These are phyloP conservation scores for Pocillopora grandis DNA, from an alignment of 92 coral and sea anemone species.

Conservation along the genomic window DNA sequence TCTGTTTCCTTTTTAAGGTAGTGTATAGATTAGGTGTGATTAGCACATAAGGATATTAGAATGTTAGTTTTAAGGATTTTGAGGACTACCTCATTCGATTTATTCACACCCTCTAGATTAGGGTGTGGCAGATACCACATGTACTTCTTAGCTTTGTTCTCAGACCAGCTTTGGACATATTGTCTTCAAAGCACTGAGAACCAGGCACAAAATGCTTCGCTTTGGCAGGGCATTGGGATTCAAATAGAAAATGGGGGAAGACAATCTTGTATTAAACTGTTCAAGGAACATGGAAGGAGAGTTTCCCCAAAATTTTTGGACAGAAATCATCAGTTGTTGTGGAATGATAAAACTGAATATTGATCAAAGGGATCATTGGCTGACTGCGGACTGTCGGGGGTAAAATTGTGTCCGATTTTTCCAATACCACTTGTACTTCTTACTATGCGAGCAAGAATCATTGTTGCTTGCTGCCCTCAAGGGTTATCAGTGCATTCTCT, in stretches of 20 bases:
- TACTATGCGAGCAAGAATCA: conserved; percentile 9
- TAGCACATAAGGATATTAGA: not conserved
- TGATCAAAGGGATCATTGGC: not conserved
- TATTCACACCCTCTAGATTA: conserved; percentile 15
- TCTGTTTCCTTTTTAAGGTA: not conserved
- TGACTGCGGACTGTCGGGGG: conserved; percentile 3
- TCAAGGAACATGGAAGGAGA: not conserved
- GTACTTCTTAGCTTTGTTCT: conserved; percentile 75
- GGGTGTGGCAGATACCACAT: conserved; percentile 66
- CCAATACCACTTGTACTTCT: conserved; percentile 75
- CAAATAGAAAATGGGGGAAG: not conserved
- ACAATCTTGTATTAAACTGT: not conserved
- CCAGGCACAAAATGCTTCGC: conserved; percentile 28
- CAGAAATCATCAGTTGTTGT: not conserved
- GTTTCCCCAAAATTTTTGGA: not conserved
- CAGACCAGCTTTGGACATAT: not conserved
- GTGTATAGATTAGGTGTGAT: not conserved
- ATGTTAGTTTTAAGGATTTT: not conserved
- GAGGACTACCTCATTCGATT: not conserved
- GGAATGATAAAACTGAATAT: conserved; percentile 7
- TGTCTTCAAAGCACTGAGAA: conserved; percentile 24
- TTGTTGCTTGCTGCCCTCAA: conserved; percentile 13
- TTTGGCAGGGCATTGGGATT: conserved; percentile 23
- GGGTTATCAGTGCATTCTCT: not conserved
- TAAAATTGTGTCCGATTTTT: not conserved